Evolutionary conservation across 2,113 vertebrate genomes (phyloP), one percentile per base, ranked within the genome.

Genomic region (Morone saxatilis): DNA sequence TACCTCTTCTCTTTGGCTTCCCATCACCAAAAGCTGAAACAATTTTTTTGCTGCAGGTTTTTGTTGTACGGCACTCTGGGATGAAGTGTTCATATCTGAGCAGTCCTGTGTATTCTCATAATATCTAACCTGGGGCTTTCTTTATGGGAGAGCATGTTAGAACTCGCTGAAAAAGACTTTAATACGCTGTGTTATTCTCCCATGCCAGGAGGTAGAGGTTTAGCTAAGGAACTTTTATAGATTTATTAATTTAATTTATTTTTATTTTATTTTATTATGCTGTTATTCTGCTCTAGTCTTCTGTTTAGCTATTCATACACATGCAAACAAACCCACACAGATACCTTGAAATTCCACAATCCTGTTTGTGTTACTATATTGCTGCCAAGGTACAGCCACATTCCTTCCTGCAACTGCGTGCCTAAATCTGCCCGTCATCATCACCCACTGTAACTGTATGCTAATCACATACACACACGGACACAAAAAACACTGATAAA

Each of bases 91-190:
- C 63, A 50, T 63, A 71, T 76, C 73, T 40, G 19, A 84, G 61
- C 48, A 83, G 65, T 31, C 66, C 71, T 67, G 75, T 84, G 71
- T 76, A 80, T 80, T 84, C 72, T 85, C 72, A 67, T 85, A 75
- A 76, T 65, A 68, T 73, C 81, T 86, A 66, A 86, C 85, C 83
- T 6, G 60, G 22, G 72, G 77, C 86, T 80, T 71, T 80, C 38
- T 79, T 67, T 74, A 47, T 56, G 66, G n/a, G 40, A 62, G 63
- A 78, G 68, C 67, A 43, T 77, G 84, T 80, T 81, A 48, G 41
- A 82, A 65, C 75, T 57, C 2, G 9, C 76, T 57, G 63, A 53
- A 73, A 25, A 57, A 71, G 31, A 76, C 59, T 19, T 69, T n/a
- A 36, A 56, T 1, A 25, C 25, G 59, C 70, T 50, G 47, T 65